Evolutionary conservation across 1,140 invertebrate genomes (phyloP).

Genomic region (Macrostomum lignano): DNA sequence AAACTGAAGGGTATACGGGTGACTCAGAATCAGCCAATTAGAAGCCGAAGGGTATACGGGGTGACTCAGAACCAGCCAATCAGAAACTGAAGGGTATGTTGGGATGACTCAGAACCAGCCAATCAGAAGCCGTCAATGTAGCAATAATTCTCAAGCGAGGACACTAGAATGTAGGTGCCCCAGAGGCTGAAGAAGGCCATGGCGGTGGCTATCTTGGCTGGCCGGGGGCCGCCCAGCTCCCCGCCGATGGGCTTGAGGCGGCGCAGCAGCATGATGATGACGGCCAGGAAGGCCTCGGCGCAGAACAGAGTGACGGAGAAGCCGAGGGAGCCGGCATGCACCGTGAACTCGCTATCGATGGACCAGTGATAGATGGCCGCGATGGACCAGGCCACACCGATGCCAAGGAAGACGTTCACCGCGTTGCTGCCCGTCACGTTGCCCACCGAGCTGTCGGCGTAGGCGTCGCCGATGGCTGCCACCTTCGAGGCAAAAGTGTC

Average conservation of each 20-base stretch:
- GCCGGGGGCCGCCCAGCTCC: conserved; percentile 58
- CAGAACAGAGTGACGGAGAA: conserved; percentile 35
- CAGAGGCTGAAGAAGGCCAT: conserved; percentile 53
- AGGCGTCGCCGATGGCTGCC: conserved; percentile 78
- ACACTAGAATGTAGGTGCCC: conserved; percentile 64
- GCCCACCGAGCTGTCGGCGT: conserved; percentile 87
- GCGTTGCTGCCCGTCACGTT: conserved; percentile 97
- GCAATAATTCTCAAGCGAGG: conserved; percentile 64
- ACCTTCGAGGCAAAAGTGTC: conserved; percentile 97
- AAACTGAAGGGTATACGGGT: too few species aligned
- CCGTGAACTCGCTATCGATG: conserved; percentile 25
- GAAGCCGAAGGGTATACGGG: too few species aligned
- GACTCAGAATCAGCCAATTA: too few species aligned
- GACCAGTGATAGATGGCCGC: conserved; percentile 27
- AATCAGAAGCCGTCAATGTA: conserved; percentile 55
- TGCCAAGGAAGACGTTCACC: conserved; percentile 56
- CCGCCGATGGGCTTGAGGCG: conserved; percentile 42
- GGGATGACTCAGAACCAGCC: too few species aligned
- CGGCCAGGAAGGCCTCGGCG: conserved; percentile 28
- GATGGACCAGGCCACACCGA: conserved; percentile 31
- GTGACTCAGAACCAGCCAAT: too few species aligned
- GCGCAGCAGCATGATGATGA: conserved; percentile 43
- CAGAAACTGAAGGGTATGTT: too few species aligned
- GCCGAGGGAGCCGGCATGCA: conserved; percentile 31
- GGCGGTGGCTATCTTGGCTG: conserved; percentile 42